Conservation (phyloP, 2,888 invertebrate genomes). For the Embidobia sp. region DNA sequence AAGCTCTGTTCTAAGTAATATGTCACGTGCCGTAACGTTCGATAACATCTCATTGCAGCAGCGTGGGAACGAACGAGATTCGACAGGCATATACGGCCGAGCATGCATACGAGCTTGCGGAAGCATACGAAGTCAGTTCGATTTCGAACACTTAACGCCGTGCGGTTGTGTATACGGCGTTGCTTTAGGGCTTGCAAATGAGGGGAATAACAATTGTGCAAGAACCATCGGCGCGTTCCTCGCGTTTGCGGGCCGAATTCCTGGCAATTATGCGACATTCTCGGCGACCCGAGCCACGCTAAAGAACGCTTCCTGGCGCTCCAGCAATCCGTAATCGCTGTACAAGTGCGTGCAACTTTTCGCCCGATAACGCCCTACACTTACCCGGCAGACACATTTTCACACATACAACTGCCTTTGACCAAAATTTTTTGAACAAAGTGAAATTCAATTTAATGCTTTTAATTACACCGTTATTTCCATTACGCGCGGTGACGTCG, state of each 20-base stretch:
- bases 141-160: conserved; percentile 55
- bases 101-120: conserved; percentile 29
- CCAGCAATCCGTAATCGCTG: conserved; percentile 52
- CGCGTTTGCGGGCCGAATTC: conserved; percentile 70
- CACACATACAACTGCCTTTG: not conserved
- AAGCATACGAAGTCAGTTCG: conserved; percentile 53
- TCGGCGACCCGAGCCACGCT: conserved; percentile 63
- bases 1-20: conserved; percentile 49
- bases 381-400: conserved; percentile 31
- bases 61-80: conserved; percentile 61
- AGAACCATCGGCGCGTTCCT: conserved; percentile 57
- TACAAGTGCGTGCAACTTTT: conserved; percentile 61
- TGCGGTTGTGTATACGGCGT: conserved; percentile 28
- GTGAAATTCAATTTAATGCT: not conserved
- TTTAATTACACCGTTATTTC: conserved; percentile 5
- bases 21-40: conserved; percentile 51
- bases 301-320: conserved; percentile 53
- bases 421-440: not conserved
- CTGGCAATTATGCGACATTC: conserved; percentile 72
- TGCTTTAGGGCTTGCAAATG: conserved; percentile 71
- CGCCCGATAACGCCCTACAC: conserved; percentile 32
- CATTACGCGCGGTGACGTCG: no score
- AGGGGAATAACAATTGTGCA: conserved; percentile 72
- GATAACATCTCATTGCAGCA: conserved; percentile 79
- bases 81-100: conserved; percentile 41